Evolutionary conservation across 1,140 invertebrate species (phyloP), one percentile per base, ranked within the genome.

Genomic region (Panonychus citri): DNA sequence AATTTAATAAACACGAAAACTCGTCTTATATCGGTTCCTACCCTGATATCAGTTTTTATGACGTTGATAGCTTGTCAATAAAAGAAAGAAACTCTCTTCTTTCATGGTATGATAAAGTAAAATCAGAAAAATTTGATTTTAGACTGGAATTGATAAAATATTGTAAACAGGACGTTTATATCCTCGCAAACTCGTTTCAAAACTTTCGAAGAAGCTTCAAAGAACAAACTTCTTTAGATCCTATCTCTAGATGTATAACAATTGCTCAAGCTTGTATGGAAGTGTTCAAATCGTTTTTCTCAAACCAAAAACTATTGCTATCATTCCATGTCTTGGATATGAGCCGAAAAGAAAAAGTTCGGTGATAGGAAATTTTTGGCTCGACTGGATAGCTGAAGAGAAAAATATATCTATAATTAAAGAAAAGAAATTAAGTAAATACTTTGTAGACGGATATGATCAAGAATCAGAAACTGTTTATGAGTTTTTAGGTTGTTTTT

Each of bases 401-500:
- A n/a, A 19, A 10, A 43, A 54, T 26, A 27, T 37, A 5, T 4
- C 30, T 12, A 28, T 57, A 8, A 13, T 25, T 3, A 5, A 34
- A 24, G 56, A 57, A 42, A 12, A 28, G 3, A n/a, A n/a, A 8
- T 19, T 57, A 57, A 53, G 56, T 7, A 26, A 7, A 26, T 39
- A 25, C 24, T 57, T 28, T 54, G 56, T 26, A 3, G 56, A 57
- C 56, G 56, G 26, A 17, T 53, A 34, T 40, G 7, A 10, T 24
- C 5, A 4, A 21, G 17, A 4, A 52, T 8, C 12, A 3, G 25
- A 52, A 17, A 55, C 24, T 30, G 48, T 53, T 24, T 57, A 19
- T 27, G 56, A 57, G 34, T 57, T 53, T 27, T 42, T 5, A 3
- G 57, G 57, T 40, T 58, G 57, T 46, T 42, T 13, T 19, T 56